A percentile compares a stretch with the other conserved stretches of the same genome.
phyloP scores from a whole-genome alignment of 2,888 invertebrate genomes.

The Tiphia femorata region DNA sequence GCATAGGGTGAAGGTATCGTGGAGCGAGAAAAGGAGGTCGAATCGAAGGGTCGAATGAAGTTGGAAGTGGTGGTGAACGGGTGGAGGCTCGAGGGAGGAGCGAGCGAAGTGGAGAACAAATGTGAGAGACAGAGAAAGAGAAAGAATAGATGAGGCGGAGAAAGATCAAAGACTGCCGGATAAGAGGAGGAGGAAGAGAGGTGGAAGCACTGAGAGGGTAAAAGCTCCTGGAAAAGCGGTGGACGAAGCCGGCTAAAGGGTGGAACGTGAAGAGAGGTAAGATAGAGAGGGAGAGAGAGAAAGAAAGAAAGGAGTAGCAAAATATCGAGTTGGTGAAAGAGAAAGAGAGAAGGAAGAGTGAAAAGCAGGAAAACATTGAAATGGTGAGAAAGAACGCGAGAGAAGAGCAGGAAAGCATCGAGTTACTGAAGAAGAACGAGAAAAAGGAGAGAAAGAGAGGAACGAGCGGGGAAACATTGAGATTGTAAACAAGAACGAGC shows the following conservation, averaged over 20 bases:
- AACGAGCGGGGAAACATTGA: too few relatives aligned
- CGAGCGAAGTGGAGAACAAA: too few relatives aligned
- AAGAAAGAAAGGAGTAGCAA: background rate
- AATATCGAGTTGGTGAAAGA: background rate
- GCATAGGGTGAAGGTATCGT: too few relatives aligned
- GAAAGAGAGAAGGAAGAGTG: background rate
- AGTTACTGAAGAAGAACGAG: too few relatives aligned
- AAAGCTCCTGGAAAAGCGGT: slow-evolving; percentile 1
- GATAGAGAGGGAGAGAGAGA: background rate
- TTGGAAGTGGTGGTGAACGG: background rate
- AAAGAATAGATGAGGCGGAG: background rate
- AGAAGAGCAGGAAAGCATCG: too few relatives aligned
- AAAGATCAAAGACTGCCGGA: background rate
- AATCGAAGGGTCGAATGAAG: background rate
- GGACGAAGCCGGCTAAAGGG: slow-evolving; percentile 3
- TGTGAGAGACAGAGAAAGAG: background rate
- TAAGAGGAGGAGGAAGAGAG: slow-evolving; percentile 2
- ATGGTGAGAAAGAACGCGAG: too few relatives aligned
- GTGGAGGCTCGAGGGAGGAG: background rate
- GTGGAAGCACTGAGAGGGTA: too few relatives aligned
- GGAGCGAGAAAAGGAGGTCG: too few relatives aligned
- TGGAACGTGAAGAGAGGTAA: slow-evolving; percentile 11
- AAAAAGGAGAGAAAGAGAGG: too few relatives aligned
- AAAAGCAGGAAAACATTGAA: background rate
- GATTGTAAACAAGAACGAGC: too few relatives aligned